phyloP scores from a whole-genome alignment of 2,888 invertebrate genomes.

The Aphelenchoides bicaudatus region DNA sequence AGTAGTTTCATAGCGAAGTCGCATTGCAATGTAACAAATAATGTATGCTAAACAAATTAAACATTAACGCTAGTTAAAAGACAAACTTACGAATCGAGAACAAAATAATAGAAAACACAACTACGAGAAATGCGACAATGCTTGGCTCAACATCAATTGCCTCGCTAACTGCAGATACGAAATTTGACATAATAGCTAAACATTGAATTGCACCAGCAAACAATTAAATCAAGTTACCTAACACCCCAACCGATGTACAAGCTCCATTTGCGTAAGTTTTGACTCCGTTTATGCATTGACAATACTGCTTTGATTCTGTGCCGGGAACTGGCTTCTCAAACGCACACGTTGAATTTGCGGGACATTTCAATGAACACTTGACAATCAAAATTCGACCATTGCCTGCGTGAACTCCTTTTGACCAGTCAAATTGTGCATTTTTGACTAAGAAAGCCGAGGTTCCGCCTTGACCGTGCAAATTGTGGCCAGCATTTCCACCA shows the following conservation, averaged over 20 bases:
- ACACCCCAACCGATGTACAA: conserved; percentile 6
- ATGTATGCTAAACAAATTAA: too few species aligned
- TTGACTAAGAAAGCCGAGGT: conserved; percentile 22
- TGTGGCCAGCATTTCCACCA: conserved; percentile 28
- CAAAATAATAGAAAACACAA: not conserved
- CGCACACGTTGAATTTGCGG: conserved; percentile 26
- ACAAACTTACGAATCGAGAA: conserved; percentile 14
- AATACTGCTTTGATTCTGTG: conserved; percentile 15
- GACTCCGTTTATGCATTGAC: conserved; percentile 23
- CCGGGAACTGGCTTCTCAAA: conserved; percentile 28
- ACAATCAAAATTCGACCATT: conserved; percentile 32
- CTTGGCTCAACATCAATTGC: too few species aligned
- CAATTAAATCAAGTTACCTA: too few species aligned
- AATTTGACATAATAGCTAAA: too few species aligned
- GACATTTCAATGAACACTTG: conserved; percentile 32
- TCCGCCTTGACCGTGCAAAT: conserved; percentile 29
- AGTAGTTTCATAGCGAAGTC: too few species aligned
- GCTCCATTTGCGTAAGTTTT: not conserved
- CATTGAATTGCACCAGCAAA: too few species aligned
- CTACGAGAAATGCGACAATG: too few species aligned
- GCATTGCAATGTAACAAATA: too few species aligned
- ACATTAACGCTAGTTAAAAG: too few species aligned
- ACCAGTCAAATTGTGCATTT: not conserved
- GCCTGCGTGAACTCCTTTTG: conserved; percentile 27
- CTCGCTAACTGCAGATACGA: too few species aligned